A percentile compares a stretch with the other conserved stretches of the same genome.
Conservation (phyloP, 23 tunicate genomes). For the Trididemnum nubilum region DNA sequence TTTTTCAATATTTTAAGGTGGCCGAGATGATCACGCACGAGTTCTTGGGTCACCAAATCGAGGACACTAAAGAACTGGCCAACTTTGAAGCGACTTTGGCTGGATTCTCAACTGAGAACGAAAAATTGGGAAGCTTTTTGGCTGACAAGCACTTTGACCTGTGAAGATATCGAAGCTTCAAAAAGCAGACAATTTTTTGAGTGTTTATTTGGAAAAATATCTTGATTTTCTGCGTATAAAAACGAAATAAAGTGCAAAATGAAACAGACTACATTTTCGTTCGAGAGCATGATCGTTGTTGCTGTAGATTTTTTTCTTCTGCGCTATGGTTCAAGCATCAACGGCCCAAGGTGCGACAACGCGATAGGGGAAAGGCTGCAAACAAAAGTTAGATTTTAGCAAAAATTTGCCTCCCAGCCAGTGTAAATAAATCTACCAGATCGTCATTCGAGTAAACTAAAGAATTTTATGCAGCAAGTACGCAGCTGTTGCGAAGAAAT, state of each 20-base stretch:
- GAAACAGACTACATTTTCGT: too few relatives aligned
- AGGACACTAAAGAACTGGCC: conserved; percentile 91
- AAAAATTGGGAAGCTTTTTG: conserved; percentile 51
- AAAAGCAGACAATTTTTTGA: background rate
- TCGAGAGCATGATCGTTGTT: too few relatives aligned
- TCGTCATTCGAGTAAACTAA: too few relatives aligned
- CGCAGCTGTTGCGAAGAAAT: too few relatives aligned
- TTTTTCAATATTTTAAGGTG: conserved; percentile 45
- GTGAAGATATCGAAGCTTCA: conserved; percentile 35
- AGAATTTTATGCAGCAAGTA: too few relatives aligned
- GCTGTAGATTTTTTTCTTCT: too few relatives aligned
- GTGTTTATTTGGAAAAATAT: background rate
- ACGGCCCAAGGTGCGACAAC: conserved; percentile 92
- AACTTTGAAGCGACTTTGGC: conserved; percentile 57
- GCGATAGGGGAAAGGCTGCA: conserved; percentile 88
- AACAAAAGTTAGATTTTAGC: conserved; percentile 24
- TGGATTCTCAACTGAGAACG: conserved; percentile 30
- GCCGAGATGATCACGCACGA: conserved; percentile 94
- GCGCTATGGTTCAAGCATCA: conserved; percentile 70
- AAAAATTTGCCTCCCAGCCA: too few relatives aligned
- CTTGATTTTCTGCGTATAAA: background rate
- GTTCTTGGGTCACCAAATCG: conserved; percentile 90
- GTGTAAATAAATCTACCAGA: too few relatives aligned
- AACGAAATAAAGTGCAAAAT: too few relatives aligned
- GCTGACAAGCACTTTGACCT: conserved; percentile 75